These are phyloP conservation scores for Astyanax mexicanus DNA, from an alignment of 2,797 vertebrate species.

Conservation along the genomic window DNA sequence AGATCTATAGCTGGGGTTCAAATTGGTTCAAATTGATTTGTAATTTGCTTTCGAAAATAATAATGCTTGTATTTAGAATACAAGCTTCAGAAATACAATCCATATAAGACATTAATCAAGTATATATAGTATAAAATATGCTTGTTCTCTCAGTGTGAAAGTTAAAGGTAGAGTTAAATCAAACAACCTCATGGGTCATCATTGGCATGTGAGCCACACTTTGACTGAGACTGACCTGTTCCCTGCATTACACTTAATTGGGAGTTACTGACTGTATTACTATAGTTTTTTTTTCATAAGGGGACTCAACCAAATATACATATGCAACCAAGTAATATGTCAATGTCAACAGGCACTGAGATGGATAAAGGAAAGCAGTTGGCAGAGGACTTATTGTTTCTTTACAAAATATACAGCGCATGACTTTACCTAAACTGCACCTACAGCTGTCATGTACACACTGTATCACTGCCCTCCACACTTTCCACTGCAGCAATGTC, in stretches of 20 bases:
- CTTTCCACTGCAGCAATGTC: constrained; percentile 4
- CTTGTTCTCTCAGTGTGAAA: no score
- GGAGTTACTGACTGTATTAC: neutral
- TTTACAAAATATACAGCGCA: constrained; percentile 11
- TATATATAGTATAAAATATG: no score
- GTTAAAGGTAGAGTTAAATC: no score
- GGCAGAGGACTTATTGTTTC: neutral
- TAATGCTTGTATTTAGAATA: no score
- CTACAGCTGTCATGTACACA: neutral
- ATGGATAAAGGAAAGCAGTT: neutral
- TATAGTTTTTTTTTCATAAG: neutral
- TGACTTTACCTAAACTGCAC: neutral
- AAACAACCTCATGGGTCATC: no score
- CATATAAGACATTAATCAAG: no score
- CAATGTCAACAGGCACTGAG: constrained; percentile 18
- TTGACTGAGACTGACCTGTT: no score
- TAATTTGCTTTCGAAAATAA: no score
- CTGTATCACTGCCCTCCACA: neutral
- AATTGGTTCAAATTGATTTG: no score
- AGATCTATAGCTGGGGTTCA: neutral
- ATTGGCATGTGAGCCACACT: no score
- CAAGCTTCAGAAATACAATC: no score
- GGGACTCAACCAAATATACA: neutral
- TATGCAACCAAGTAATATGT: constrained; percentile 13
- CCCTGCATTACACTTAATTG: no score